Percentiles rank a stretch among this genome's conserved stretches.
Conservation (phyloP, 1,140 invertebrate species). For the Cherax destructor region DNA sequence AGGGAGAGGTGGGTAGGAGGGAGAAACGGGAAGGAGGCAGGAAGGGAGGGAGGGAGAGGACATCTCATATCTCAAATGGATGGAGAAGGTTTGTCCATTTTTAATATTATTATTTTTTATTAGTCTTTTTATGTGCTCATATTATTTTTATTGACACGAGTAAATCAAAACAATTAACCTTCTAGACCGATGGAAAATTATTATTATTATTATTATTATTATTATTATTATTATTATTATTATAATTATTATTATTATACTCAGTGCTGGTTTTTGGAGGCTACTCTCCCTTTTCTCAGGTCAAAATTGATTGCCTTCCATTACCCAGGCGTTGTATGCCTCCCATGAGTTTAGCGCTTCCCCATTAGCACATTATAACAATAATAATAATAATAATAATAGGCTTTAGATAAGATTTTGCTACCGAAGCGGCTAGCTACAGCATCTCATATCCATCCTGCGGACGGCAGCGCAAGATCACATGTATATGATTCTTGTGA, state of each 20-base stretch:
- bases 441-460: no score
- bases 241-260: background rate
- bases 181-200: background rate
- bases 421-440: no score
- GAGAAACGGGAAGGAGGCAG: background rate
- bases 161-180: background rate
- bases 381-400: no score
- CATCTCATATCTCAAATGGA: background rate
- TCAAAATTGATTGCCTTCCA: no score
- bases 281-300: no score
- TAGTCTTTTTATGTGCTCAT: background rate
- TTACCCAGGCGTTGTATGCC: no score
- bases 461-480: no score
- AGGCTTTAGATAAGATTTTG: no score
- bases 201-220: background rate
- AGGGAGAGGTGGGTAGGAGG: background rate
- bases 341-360: no score
- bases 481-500: no score
- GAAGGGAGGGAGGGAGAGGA: background rate
- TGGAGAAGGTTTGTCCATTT: background rate
- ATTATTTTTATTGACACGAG: no score
- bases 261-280: background rate
- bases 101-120: background rate
- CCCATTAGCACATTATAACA: no score
- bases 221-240: background rate